phyloP scores from a whole-genome alignment of 2,888 invertebrate genomes.

The Aleiodes testaceus region DNA sequence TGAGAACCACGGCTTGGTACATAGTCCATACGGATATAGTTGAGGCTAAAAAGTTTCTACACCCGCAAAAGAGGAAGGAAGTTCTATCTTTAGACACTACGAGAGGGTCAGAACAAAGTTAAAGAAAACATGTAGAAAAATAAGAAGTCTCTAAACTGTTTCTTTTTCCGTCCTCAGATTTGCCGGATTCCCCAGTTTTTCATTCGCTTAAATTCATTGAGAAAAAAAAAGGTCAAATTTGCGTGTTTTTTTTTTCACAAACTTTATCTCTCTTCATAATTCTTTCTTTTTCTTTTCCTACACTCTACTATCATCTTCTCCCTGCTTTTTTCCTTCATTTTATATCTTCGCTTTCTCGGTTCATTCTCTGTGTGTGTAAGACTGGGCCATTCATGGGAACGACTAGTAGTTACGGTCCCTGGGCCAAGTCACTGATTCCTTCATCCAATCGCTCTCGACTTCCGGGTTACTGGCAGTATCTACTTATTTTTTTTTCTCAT shows the following conservation, averaged over 20 bases:
- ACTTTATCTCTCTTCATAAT: constrained; percentile 11
- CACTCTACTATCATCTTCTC: constrained; percentile 21
- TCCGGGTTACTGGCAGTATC: constrained; percentile 43
- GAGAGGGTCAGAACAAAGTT: constrained; percentile 34
- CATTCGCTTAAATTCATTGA: too few species aligned
- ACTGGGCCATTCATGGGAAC: constrained; percentile 46
- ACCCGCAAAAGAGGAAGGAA: constrained; percentile 63
- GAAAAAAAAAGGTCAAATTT: too few species aligned
- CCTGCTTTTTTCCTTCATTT: constrained; percentile 9
- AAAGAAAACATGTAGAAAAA: constrained; percentile 28
- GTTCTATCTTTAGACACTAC: constrained; percentile 66
- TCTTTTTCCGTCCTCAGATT: constrained; percentile 2
- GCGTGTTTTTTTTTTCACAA: constrained; percentile 11
- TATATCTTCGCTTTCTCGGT: not conserved
- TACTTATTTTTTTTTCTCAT: not conserved
- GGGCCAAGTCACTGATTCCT: constrained; percentile 33
- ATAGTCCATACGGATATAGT: constrained; percentile 56
- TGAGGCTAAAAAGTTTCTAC: constrained; percentile 57
- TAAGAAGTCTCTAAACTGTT: not conserved
- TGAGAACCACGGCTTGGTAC: constrained; percentile 43
- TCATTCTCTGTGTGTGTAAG: not conserved
- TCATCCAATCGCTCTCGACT: constrained; percentile 36
- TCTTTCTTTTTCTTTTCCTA: constrained; percentile 18
- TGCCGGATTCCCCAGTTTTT: not conserved
- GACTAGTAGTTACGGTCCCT: constrained; percentile 42